Percentiles rank a stretch among this genome's conserved stretches.
Evolutionary conservation across 2,888 invertebrate species (phyloP).

Genomic region (Melangyna quadrimaculata): DNA sequence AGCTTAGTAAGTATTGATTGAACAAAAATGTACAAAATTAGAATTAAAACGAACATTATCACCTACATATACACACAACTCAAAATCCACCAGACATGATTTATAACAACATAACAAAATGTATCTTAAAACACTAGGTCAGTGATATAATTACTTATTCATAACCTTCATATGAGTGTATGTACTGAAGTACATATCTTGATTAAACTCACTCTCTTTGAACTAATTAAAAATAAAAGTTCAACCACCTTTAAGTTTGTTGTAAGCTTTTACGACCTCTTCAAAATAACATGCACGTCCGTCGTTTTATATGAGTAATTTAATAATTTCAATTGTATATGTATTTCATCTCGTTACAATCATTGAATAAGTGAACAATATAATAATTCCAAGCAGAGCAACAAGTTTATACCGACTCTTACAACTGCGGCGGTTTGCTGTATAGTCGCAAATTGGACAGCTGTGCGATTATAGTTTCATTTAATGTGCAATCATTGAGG

Average conservation of each 20-base stretch:
- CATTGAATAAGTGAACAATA: not conserved
- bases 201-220: not conserved
- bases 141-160: not conserved
- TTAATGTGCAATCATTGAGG: not conserved
- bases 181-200: too few species aligned
- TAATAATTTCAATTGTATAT: not conserved
- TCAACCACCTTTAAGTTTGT: not conserved
- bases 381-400: not conserved
- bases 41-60: too few species aligned
- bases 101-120: not conserved
- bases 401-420: not conserved
- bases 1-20: too few species aligned
- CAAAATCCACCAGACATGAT: too few species aligned
- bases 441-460: constrained; percentile 19
- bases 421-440: not conserved
- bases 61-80: too few species aligned
- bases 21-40: too few species aligned
- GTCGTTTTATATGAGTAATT: constrained; percentile 2
- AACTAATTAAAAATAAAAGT: constrained; percentile 10
- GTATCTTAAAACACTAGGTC: not conserved
- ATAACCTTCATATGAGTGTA: not conserved
- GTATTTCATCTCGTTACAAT: not conserved
- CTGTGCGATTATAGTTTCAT: constrained; percentile 18
- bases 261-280: not conserved
- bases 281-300: not conserved